These are phyloP conservation scores for Thamnaconus septentrionalis DNA, from an alignment of 2,113 vertebrate species.

Conservation along the genomic window DNA sequence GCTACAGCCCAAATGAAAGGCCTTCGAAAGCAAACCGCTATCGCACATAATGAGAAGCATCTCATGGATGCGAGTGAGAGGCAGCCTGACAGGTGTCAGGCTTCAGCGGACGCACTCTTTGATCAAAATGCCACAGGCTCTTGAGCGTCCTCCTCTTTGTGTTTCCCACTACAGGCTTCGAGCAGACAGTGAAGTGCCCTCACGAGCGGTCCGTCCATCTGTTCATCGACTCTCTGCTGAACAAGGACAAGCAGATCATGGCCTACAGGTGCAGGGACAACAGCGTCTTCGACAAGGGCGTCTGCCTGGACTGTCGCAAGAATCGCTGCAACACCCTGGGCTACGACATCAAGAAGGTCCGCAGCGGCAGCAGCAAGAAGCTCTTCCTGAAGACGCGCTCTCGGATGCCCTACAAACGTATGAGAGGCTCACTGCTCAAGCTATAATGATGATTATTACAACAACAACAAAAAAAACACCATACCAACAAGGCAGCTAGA, in stretches of 20 bases:
- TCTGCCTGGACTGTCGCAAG: conserved; percentile 87
- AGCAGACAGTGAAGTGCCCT: conserved; percentile 90
- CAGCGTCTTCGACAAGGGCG: conserved; percentile 83
- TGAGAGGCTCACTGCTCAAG: not conserved
- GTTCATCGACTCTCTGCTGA: conserved; percentile 90
- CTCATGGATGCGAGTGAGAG: conserved; percentile 31
- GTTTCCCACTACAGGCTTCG: conserved; percentile 77
- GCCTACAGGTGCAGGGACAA: conserved; percentile 87
- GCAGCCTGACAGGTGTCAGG: conserved; percentile 36
- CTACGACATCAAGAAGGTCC: conserved; percentile 81
- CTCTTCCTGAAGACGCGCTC: conserved; percentile 86
- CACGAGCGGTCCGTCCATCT: conserved; percentile 93
- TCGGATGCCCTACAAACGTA: conserved; percentile 89
- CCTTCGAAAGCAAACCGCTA: conserved; percentile 17
- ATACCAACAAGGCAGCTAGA: too few relatives aligned
- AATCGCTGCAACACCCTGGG: conserved; percentile 89
- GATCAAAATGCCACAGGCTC: conserved; percentile 11
- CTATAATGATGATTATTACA: too few relatives aligned
- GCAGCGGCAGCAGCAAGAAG: conserved; percentile 64
- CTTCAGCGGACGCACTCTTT: not conserved
- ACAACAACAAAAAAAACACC: too few relatives aligned
- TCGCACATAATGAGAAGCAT: conserved; percentile 37
- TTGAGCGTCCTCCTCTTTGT: not conserved
- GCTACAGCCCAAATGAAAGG: conserved; percentile 42
- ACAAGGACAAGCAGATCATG: conserved; percentile 79